Percentiles rank a stretch among this genome's conserved stretches.
phyloP scores from a whole-genome alignment of 2,797 vertebrate species.

The Jordanella pulchra region DNA sequence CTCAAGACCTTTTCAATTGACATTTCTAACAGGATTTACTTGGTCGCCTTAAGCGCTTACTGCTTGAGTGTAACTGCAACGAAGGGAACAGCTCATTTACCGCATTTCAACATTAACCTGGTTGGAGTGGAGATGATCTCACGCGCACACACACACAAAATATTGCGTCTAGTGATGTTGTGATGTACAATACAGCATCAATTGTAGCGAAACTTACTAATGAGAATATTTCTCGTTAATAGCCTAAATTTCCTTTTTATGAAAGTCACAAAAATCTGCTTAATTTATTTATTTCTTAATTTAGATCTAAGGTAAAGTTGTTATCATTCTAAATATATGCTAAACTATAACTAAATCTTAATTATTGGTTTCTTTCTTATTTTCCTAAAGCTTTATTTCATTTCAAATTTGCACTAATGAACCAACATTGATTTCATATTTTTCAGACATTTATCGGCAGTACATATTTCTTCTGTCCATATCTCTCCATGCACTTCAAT shows the following conservation, averaged over 20 bases:
- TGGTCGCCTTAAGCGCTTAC: slow-evolving; percentile 76
- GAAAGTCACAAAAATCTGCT: not conserved
- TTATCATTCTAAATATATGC: too few species aligned
- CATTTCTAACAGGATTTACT: slow-evolving; percentile 80
- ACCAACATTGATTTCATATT: not conserved
- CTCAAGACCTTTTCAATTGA: slow-evolving; percentile 82
- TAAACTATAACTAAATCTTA: too few species aligned
- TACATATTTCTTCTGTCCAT: not conserved
- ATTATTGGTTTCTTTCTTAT: too few species aligned
- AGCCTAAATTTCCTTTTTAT: not conserved
- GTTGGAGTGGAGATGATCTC: slow-evolving; percentile 29
- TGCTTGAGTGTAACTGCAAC: slow-evolving; percentile 61
- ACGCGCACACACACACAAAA: slow-evolving; percentile 55
- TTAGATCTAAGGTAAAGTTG: not conserved
- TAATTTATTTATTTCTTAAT: not conserved
- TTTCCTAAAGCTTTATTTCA: not conserved
- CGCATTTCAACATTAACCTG: slow-evolving; percentile 48
- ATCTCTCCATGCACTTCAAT: not conserved
- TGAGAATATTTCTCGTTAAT: not conserved
- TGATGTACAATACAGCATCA: slow-evolving; percentile 2
- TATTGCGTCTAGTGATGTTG: not conserved
- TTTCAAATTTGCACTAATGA: not conserved
- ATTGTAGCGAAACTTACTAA: not conserved
- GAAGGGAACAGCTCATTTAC: slow-evolving; percentile 66
- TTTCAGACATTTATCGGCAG: not conserved